Evolutionary conservation across 2,888 invertebrate species (phyloP).

Genomic region (Ophion slaviceki): DNA sequence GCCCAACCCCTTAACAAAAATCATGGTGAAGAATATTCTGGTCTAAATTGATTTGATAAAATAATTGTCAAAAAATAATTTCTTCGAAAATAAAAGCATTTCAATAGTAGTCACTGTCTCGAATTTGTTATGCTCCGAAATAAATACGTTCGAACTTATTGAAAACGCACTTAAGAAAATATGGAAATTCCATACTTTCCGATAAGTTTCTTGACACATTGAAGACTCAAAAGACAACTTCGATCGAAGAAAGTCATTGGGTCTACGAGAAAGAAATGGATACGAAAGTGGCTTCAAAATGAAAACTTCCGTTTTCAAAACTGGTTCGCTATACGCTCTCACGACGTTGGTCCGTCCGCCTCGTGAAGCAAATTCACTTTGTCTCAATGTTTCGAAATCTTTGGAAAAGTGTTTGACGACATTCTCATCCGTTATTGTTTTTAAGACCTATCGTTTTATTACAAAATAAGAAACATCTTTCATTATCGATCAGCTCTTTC

Average conservation of each 20-base stretch:
- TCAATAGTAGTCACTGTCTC: conserved; percentile 4
- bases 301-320: not conserved
- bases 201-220: not conserved
- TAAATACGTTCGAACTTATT: not conserved
- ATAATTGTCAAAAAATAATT: conserved; percentile 9
- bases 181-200: not conserved
- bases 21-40: conserved; percentile 16
- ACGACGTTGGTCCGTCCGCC: not conserved
- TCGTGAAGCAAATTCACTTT: not conserved
- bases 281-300: not conserved
- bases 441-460: conserved; percentile 68
- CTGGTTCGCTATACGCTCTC: not conserved
- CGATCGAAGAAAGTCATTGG: not conserved
- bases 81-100: conserved; percentile 24
- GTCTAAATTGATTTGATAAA: not conserved
- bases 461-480: conserved; percentile 52
- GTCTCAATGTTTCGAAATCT: not conserved
- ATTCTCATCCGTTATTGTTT: conserved; percentile 27
- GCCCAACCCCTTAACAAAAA: not conserved
- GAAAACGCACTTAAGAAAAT: not conserved
- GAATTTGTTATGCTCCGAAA: not conserved
- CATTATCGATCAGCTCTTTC: conserved; percentile 71
- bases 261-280: not conserved
- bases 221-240: not conserved
- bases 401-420: not conserved